Evolutionary conservation across 2,888 invertebrate genomes (phyloP).

Genomic region (Therioaphis trifolii): DNA sequence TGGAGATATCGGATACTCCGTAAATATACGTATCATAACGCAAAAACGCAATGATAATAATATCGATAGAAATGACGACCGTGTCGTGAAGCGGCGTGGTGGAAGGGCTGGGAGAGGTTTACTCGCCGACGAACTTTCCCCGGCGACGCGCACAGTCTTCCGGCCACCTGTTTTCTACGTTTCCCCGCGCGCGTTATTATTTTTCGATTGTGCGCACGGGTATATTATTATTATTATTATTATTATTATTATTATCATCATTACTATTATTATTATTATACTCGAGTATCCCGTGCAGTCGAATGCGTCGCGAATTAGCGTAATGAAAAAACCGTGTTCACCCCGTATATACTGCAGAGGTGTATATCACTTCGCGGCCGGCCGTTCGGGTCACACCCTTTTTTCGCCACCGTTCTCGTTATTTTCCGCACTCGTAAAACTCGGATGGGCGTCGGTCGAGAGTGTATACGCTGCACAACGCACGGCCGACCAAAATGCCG

Average conservation of each 20-base stretch:
- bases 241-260: no score
- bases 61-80: not conserved
- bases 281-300: not conserved
- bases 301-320: conserved; percentile 15
- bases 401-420: not conserved
- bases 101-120: not conserved
- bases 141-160: not conserved
- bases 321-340: conserved; percentile 38
- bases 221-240: no score
- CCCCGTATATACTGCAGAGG: not conserved
- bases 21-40: no score
- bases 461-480: not conserved
- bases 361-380: not conserved
- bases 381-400: conserved; percentile 45
- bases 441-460: conserved; percentile 46
- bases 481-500: not conserved
- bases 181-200: not conserved
- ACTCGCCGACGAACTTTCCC: not conserved
- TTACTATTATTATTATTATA: no score
- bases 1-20: no score
- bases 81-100: not conserved
- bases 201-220: no score
- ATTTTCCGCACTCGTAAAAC: conserved; percentile 21
- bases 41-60: no score
- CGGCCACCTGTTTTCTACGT: conserved; percentile 52